A percentile compares a stretch with the other conserved stretches of the same genome.
Evolutionary conservation across 1,140 invertebrate genomes (phyloP).

Genomic region (Neodiprion lecontei): DNA sequence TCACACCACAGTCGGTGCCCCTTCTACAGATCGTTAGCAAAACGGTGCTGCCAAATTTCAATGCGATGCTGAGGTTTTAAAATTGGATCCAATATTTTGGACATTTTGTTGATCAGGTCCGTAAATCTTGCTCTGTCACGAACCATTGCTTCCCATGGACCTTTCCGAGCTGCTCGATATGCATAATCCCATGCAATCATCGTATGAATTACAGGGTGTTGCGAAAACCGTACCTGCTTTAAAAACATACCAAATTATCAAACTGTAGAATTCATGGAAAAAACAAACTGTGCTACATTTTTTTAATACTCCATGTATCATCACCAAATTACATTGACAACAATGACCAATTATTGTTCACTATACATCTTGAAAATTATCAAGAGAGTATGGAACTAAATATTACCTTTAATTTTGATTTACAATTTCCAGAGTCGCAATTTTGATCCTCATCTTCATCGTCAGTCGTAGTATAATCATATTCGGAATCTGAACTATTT

Average conservation of each 20-base stretch:
- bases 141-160: conserved; percentile 69
- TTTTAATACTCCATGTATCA: no score
- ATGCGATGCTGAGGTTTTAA: conserved; percentile 61
- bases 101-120: conserved; percentile 57
- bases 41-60: conserved; percentile 64
- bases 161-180: conserved; percentile 68
- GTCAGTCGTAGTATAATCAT: conserved; percentile 23
- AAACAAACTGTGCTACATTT: background rate
- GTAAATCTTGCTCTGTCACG: conserved; percentile 68
- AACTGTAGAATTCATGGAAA: background rate
- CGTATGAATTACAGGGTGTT: conserved; percentile 61
- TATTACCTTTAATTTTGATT: background rate
- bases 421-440: conserved; percentile 12
- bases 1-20: background rate
- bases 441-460: conserved; percentile 29
- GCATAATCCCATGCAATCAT: conserved; percentile 72
- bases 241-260: conserved; percentile 28
- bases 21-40: conserved; percentile 34
- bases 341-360: conserved; percentile 4
- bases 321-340: conserved; percentile 9
- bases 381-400: conserved; percentile 4
- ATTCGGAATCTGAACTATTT: conserved; percentile 28
- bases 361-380: background rate
- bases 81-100: conserved; percentile 58
- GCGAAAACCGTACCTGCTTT: conserved; percentile 67